phyloP scores from a whole-genome alignment of 2,888 invertebrate genomes.

The Drepana falcataria region DNA sequence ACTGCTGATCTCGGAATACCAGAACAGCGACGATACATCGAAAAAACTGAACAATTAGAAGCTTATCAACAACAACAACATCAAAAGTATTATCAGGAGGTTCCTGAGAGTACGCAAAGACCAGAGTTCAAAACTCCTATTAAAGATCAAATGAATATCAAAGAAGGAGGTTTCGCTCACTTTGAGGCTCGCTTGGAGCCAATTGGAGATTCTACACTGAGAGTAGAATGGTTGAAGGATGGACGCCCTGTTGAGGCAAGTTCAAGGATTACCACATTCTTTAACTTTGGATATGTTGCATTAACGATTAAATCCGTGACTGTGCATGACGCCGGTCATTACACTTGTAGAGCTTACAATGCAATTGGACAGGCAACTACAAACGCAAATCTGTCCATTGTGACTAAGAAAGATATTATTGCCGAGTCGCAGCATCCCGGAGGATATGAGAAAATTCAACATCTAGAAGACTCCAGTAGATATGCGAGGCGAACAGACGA shows the following conservation, averaged over 20 bases:
- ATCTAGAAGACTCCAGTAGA: conserved; percentile 89
- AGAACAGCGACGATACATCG: conserved; percentile 93
- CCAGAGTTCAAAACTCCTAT: conserved; percentile 94
- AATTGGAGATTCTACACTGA: conserved; percentile 91
- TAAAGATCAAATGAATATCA: conserved; percentile 90
- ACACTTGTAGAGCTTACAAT: conserved; percentile 93
- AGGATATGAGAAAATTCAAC: conserved; percentile 93
- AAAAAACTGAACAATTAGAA: conserved; percentile 94
- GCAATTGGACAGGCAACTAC: conserved; percentile 91
- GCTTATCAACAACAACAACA: conserved; percentile 91
- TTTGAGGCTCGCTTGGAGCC: conserved; percentile 97
- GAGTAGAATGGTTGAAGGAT: conserved; percentile 96
- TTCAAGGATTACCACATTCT: conserved; percentile 94
- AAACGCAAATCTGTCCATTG: conserved; percentile 88
- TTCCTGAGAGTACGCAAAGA: conserved; percentile 86
- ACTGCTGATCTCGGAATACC: conserved; percentile 93
- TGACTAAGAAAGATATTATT: conserved; percentile 91
- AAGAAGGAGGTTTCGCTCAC: conserved; percentile 96
- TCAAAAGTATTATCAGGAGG: conserved; percentile 88
- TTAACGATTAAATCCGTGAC: conserved; percentile 95
- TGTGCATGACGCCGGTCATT: conserved; percentile 92
- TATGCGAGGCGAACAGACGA: conserved; percentile 84
- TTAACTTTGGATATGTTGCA: conserved; percentile 96
- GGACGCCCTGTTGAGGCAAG: conserved; percentile 94
- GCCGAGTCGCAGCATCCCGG: conserved; percentile 95